Percentiles rank a stretch among this genome's conserved stretches.
Evolutionary conservation across 1,140 invertebrate species (phyloP).

Genomic region (Temnothorax nylanderi): DNA sequence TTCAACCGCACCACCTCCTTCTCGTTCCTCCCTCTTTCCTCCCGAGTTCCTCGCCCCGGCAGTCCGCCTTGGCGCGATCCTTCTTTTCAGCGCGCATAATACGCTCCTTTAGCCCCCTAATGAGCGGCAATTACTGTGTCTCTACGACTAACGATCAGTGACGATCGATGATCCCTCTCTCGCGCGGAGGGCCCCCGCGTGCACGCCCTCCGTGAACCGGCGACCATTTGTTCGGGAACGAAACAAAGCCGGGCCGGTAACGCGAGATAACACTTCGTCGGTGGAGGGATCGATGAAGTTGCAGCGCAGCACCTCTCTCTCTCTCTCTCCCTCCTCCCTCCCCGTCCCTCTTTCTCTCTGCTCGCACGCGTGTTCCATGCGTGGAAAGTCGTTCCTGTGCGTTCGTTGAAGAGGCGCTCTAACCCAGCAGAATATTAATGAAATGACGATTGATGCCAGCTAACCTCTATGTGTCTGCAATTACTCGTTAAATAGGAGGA

Average conservation of each 20-base stretch:
- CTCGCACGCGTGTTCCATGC: slow-evolving; percentile 34
- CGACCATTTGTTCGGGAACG: slow-evolving; percentile 71
- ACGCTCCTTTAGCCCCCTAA: slow-evolving; percentile 76
- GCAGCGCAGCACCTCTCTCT: slow-evolving; percentile 34
- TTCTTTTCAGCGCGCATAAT: slow-evolving; percentile 76
- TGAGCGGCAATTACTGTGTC: slow-evolving; percentile 78
- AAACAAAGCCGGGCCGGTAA: slow-evolving; percentile 68
- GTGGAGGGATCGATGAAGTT: slow-evolving; percentile 64
- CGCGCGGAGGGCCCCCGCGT: slow-evolving; percentile 62
- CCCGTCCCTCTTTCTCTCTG: not conserved
- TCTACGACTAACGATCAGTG: slow-evolving; percentile 76
- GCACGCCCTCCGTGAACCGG: slow-evolving; percentile 73
- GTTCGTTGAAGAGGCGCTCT: slow-evolving; percentile 21
- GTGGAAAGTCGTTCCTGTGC: slow-evolving; percentile 39
- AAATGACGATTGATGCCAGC: slow-evolving; percentile 54
- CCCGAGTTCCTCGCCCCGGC: slow-evolving; percentile 33
- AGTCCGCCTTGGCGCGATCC: slow-evolving; percentile 56
- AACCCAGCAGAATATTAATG: slow-evolving; percentile 50
- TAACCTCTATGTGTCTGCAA: slow-evolving; percentile 44
- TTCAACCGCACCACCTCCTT: not conserved
- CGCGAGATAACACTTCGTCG: slow-evolving; percentile 56
- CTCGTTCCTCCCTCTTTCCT: slow-evolving; percentile 5
- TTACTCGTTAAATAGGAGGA: slow-evolving; percentile 45
- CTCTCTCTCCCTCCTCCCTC: too few relatives aligned
- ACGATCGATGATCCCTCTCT: slow-evolving; percentile 73